Evolutionary conservation across 2,113 vertebrate genomes (phyloP).

Genomic region (Microtus oregoni): DNA sequence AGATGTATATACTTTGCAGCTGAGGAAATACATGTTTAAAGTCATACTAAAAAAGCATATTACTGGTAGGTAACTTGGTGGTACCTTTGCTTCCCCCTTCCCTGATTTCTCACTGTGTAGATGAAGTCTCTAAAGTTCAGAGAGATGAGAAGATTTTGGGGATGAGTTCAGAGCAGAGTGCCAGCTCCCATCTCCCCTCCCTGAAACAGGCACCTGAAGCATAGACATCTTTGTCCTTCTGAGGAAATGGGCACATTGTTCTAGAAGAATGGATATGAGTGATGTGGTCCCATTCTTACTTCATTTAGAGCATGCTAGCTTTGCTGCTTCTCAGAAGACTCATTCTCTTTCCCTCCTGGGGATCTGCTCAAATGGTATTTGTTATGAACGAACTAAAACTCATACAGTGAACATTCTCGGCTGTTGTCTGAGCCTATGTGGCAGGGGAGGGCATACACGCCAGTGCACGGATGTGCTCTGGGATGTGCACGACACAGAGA

Average conservation of each 20-base stretch:
- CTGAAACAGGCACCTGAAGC: background rate
- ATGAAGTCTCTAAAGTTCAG: constrained; percentile 5
- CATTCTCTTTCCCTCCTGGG: background rate
- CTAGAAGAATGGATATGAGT: background rate
- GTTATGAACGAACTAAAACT: background rate
- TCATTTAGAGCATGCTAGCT: background rate
- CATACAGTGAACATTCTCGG: background rate
- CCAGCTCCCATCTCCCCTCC: background rate
- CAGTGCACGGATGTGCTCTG: background rate
- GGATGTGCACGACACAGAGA: background rate
- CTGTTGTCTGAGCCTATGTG: background rate
- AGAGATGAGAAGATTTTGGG: background rate
- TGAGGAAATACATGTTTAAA: background rate
- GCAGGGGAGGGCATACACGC: background rate
- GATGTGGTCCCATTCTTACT: background rate
- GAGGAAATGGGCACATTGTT: background rate
- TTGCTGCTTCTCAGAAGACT: background rate
- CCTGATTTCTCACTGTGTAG: background rate
- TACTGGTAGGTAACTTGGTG: background rate
- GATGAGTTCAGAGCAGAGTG: background rate
- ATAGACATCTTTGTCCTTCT: background rate
- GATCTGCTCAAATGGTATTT: background rate
- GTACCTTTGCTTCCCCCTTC: background rate
- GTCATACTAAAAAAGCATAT: background rate
- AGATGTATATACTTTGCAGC: background rate